A percentile compares a stretch with the other conserved stretches of the same genome.
phyloP scores from a whole-genome alignment of 2,797 vertebrate genomes.

The Cyclopterus lumpus region DNA sequence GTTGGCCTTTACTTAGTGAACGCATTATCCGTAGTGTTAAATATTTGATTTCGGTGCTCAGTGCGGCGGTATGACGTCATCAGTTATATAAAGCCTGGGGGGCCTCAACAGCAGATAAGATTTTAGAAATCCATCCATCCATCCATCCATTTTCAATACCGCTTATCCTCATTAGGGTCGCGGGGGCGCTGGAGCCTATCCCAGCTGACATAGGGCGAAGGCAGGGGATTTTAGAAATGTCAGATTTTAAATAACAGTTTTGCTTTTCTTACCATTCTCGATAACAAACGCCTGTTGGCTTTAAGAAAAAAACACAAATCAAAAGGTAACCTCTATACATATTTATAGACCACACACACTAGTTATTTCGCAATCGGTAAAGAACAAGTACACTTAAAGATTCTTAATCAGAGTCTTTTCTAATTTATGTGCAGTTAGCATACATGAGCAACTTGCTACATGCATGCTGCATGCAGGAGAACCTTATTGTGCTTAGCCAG shows the following conservation, averaged over 20 bases:
- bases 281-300: background rate
- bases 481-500: background rate
- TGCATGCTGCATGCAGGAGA: background rate
- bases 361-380: no score
- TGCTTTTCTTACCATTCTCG: background rate
- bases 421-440: background rate
- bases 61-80: constrained; percentile 55
- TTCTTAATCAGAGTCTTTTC: background rate
- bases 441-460: background rate
- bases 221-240: background rate
- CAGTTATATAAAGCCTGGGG: constrained; percentile 60
- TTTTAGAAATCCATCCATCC: no score
- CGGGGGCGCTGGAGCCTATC: no score
- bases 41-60: constrained; percentile 69
- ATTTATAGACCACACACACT: no score
- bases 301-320: background rate
- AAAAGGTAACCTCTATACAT: background rate
- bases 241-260: constrained; percentile 2
- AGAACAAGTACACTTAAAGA: background rate
- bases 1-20: constrained; percentile 31
- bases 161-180: no score
- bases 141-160: no score
- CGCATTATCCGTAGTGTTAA: constrained; percentile 55
- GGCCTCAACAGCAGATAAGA: constrained; percentile 28
- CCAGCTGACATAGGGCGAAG: no score